Percentiles rank a stretch among this genome's conserved stretches.
These are phyloP conservation scores for Echinops telfairi DNA, from an alignment of 2,113 vertebrate species.

Conservation along the genomic window DNA sequence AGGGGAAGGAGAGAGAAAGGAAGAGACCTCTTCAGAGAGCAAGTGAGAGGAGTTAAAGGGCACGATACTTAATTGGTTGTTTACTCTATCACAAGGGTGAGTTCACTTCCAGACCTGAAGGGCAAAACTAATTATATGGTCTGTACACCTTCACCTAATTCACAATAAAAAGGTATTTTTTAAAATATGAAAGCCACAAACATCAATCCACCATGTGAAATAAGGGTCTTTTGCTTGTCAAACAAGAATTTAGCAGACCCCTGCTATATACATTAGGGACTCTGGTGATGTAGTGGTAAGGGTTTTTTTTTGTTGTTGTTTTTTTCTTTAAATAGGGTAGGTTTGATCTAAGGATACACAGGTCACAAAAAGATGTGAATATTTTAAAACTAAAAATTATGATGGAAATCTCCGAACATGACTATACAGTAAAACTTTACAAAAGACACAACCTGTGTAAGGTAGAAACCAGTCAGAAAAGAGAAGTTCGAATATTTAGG, in stretches of 20 bases:
- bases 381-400: too few species aligned
- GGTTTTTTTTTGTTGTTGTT: neutral
- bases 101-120: too few species aligned
- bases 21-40: neutral
- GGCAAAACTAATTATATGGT: too few species aligned
- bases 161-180: too few species aligned
- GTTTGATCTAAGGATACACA: neutral
- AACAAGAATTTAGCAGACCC: neutral
- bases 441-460: neutral
- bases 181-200: neutral
- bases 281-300: neutral
- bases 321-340: neutral
- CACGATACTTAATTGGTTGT: neutral
- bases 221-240: neutral
- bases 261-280: neutral
- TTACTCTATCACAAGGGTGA: too few species aligned
- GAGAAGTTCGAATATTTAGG: neutral
- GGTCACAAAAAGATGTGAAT: neutral
- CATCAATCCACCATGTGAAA: neutral
- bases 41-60: neutral
- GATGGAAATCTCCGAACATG: too few species aligned
- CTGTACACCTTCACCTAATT: too few species aligned
- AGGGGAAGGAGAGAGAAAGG: neutral
- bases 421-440: neutral
- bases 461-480: neutral